phyloP scores from a whole-genome alignment of 2,888 invertebrate genomes.

The Cryptophagus acutangulus region DNA sequence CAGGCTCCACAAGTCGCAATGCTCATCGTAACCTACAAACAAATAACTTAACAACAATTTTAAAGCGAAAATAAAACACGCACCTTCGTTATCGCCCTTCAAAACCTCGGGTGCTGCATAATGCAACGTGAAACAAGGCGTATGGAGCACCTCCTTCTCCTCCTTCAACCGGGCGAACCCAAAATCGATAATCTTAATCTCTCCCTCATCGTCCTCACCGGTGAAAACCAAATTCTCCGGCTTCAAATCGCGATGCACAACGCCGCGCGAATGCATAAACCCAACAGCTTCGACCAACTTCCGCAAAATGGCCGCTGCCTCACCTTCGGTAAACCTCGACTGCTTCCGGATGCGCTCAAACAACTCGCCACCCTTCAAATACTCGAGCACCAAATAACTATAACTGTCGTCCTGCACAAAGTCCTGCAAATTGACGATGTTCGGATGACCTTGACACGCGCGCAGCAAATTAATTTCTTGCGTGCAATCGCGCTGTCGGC shows the following conservation, averaged over 20 bases:
- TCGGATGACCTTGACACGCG: slow-evolving; percentile 82
- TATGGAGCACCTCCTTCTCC: slow-evolving; percentile 59
- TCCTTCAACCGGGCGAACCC: slow-evolving; percentile 84
- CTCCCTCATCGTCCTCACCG: slow-evolving; percentile 48
- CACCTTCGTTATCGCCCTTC: slow-evolving; percentile 51
- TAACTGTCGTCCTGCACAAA: slow-evolving; percentile 76
- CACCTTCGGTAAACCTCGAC: slow-evolving; percentile 67
- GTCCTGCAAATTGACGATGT: slow-evolving; percentile 79
- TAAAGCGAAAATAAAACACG: too few species aligned
- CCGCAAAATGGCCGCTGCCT: slow-evolving; percentile 73
- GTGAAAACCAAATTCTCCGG: slow-evolving; percentile 80
- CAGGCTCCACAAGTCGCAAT: slow-evolving; percentile 94
- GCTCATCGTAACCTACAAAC: slow-evolving; percentile 89
- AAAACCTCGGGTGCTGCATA: slow-evolving; percentile 96
- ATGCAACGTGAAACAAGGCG: slow-evolving; percentile 90
- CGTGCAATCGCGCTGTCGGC: slow-evolving; percentile 59
- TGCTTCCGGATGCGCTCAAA: slow-evolving; percentile 60
- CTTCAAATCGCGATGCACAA: slow-evolving; percentile 91
- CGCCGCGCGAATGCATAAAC: slow-evolving; percentile 77
- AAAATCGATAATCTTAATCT: slow-evolving; percentile 91
- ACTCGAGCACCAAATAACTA: slow-evolving; percentile 87
- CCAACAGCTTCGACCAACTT: slow-evolving; percentile 79
- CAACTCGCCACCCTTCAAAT: slow-evolving; percentile 80
- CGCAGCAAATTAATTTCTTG: slow-evolving; percentile 75
- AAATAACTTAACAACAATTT: too few species aligned